Percentiles rank a stretch among this genome's conserved stretches.
Evolutionary conservation across 2,113 vertebrate species (phyloP).

Genomic region (Phoxinus phoxinus): DNA sequence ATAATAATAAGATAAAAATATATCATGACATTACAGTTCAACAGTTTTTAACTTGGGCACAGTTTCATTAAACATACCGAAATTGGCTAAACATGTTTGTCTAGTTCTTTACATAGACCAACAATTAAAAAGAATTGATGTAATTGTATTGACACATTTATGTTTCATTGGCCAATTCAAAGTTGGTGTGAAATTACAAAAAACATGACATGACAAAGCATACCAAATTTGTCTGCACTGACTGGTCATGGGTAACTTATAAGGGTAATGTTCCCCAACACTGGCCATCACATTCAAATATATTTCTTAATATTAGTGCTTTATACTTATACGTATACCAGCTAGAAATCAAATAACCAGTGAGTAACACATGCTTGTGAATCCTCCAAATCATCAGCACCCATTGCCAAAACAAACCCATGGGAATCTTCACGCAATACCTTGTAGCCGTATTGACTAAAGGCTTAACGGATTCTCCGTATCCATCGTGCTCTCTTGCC

Average conservation of each 20-base stretch:
- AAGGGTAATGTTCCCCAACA: not conserved
- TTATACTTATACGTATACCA: not conserved
- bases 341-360: not conserved
- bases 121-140: not conserved
- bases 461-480: not conserved
- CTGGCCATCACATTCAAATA: not conserved
- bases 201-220: not conserved
- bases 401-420: not conserved
- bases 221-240: not conserved
- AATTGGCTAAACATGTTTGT: not conserved
- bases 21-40: too few relatives aligned
- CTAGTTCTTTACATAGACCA: not conserved
- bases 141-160: not conserved
- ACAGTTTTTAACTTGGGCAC: too few relatives aligned
- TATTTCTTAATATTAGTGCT: not conserved
- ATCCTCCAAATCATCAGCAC: not conserved
- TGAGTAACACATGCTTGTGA: not conserved
- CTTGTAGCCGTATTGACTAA: conserved; percentile 21
- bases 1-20: too few relatives aligned
- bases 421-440: not conserved
- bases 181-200: not conserved
- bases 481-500: conserved; percentile 9
- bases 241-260: not conserved
- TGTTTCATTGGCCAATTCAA: not conserved
- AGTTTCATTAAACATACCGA: not conserved